Evolutionary conservation across 2,113 vertebrate species (phyloP).

Genomic region (Muscicapa adusta): DNA sequence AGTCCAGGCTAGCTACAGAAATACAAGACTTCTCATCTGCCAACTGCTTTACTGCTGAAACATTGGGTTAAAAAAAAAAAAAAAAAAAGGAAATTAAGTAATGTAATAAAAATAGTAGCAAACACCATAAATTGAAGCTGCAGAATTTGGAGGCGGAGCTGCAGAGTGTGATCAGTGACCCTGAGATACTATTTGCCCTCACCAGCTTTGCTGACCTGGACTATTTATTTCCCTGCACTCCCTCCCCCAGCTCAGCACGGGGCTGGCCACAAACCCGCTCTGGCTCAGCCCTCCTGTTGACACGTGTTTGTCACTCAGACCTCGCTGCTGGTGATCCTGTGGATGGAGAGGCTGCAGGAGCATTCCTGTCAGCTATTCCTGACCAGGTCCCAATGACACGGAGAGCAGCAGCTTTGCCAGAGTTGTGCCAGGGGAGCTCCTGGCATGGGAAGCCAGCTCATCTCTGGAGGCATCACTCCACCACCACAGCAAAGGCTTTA

Average conservation of each 20-base stretch:
- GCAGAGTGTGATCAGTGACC: not conserved
- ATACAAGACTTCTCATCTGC: not conserved
- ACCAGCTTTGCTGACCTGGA: not conserved
- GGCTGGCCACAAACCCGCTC: not conserved
- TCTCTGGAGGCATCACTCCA: rapidly evolving
- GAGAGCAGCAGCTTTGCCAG: not conserved
- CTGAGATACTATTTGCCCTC: rapidly evolving
- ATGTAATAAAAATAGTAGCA: not conserved
- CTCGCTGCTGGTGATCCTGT: rapidly evolving
- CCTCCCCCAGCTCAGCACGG: not conserved
- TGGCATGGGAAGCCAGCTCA: rapidly evolving
- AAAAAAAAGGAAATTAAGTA: not conserved
- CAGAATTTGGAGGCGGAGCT: not conserved
- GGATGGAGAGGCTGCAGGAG: not conserved
- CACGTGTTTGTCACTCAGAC: not conserved
- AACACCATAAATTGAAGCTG: not conserved
- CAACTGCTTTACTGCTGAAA: not conserved
- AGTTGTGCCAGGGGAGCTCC: not conserved
- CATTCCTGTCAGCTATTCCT: not conserved
- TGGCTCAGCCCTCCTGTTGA: not conserved
- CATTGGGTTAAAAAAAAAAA: not conserved
- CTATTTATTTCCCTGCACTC: not conserved
- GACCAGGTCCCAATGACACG: not conserved
- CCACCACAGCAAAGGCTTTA: not conserved
- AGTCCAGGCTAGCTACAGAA: not conserved